phyloP scores from a whole-genome alignment of 2,888 invertebrate genomes.

The Cylloceria caligata region DNA sequence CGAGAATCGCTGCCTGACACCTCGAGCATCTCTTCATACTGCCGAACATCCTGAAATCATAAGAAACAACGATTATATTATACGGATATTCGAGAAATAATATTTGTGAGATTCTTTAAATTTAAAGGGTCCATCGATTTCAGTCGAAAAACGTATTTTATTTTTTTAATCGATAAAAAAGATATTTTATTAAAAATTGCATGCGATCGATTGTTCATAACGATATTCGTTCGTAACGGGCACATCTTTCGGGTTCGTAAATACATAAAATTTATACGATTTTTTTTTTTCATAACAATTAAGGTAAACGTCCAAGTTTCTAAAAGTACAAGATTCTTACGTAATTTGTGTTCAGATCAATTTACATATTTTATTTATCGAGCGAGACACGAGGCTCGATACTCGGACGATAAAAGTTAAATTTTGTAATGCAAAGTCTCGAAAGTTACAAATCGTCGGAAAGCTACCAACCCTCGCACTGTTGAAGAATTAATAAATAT shows the following conservation, averaged over 20 bases:
- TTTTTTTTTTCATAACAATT: no score
- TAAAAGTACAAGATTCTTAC: no score
- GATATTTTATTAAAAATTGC: no score
- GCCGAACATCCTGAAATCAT: constrained; percentile 91
- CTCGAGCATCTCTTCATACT: constrained; percentile 94
- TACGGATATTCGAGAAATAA: neutral
- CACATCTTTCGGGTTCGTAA: no score
- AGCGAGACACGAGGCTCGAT: neutral
- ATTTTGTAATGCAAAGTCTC: neutral
- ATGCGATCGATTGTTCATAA: no score
- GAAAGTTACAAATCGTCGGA: neutral
- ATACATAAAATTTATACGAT: no score
- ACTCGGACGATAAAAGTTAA: neutral
- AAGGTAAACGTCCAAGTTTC: no score
- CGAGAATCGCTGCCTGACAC: constrained; percentile 94
- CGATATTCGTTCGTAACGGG: no score
- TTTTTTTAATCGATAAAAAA: no score
- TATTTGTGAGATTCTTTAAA: neutral
- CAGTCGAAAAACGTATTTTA: no score
- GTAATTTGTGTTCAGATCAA: constrained; percentile 2
- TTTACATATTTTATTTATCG: constrained; percentile 7
- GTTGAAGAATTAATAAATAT: neutral
- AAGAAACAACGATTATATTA: neutral
- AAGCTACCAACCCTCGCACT: neutral
- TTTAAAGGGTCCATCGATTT: no score